A percentile compares a stretch with the other conserved stretches of the same genome.
Evolutionary conservation across 2,888 invertebrate genomes (phyloP).

Genomic region (Sminthurides aquaticus): DNA sequence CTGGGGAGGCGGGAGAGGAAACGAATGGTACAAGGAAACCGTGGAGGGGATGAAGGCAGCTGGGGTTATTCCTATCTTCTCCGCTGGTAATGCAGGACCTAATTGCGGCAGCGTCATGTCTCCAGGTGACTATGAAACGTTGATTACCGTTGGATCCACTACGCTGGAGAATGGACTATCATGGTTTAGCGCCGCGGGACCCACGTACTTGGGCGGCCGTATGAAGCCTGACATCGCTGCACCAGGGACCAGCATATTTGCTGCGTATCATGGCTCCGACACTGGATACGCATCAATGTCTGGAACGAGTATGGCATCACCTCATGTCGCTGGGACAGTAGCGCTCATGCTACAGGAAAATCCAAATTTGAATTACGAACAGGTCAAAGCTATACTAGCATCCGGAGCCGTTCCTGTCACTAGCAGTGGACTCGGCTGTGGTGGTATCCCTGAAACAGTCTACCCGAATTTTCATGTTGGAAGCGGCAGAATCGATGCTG

Average conservation of each 20-base stretch:
- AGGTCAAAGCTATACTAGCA: not conserved
- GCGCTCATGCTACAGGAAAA: constrained; percentile 11
- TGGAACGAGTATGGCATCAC: not conserved
- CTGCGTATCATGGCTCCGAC: constrained; percentile 9
- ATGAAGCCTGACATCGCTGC: constrained; percentile 10
- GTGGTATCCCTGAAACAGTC: not conserved
- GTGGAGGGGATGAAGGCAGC: not conserved
- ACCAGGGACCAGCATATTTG: not conserved
- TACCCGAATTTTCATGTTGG: not conserved
- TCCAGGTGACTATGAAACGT: constrained; percentile 1
- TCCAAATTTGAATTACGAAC: not conserved
- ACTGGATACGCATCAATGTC: not conserved
- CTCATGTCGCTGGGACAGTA: constrained; percentile 5
- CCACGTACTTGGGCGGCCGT: not conserved
- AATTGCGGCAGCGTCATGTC: constrained; percentile 5
- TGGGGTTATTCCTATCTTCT: constrained; percentile 11
- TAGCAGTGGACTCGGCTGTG: not conserved
- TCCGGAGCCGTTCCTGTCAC: not conserved
- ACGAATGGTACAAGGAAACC: constrained; percentile 1
- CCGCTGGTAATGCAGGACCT: constrained; percentile 12
- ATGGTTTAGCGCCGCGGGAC: not conserved
- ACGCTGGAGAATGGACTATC: not conserved
- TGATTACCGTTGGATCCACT: not conserved
- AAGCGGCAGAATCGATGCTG: not conserved
- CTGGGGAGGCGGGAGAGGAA: constrained; percentile 9